Evolutionary conservation across 2,888 invertebrate genomes (phyloP).

Genomic region (Lithophane leautieri): DNA sequence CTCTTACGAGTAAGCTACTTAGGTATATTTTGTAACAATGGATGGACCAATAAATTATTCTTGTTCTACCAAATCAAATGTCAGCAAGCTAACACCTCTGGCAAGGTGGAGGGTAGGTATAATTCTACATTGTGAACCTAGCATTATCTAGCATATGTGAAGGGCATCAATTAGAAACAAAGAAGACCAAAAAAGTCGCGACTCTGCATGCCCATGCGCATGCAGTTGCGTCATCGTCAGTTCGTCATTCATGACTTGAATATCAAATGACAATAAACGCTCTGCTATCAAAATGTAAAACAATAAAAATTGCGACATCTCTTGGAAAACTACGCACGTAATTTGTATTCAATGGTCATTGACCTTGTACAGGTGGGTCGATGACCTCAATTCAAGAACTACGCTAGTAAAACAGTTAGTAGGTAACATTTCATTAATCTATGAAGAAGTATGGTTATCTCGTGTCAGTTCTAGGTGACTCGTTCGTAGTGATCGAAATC

Average conservation of each 20-base stretch:
- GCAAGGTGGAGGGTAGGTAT: neutral
- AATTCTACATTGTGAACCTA: neutral
- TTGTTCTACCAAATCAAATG: too few species aligned
- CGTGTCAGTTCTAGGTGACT: too few species aligned
- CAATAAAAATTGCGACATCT: slow-evolving; percentile 33
- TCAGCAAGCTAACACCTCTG: too few species aligned
- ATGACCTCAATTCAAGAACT: slow-evolving; percentile 12
- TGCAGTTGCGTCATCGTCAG: slow-evolving; percentile 5
- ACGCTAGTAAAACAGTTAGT: neutral
- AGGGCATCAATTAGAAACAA: neutral
- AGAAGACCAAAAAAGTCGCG: neutral
- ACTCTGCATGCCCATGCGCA: neutral
- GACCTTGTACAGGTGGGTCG: slow-evolving; percentile 23
- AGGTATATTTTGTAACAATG: too few species aligned
- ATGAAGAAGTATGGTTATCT: too few species aligned
- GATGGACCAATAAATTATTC: too few species aligned
- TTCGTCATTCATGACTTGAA: slow-evolving; percentile 23
- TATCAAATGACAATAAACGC: slow-evolving; percentile 33
- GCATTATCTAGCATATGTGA: too few species aligned
- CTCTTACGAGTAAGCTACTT: too few species aligned
- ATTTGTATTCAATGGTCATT: slow-evolving; percentile 7
- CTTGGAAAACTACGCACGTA: neutral
- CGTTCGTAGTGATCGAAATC: too few species aligned
- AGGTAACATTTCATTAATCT: too few species aligned
- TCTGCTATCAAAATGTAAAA: slow-evolving; percentile 2